Conservation (phyloP, 2,888 invertebrate species). For the Stenichneumon culpator region DNA sequence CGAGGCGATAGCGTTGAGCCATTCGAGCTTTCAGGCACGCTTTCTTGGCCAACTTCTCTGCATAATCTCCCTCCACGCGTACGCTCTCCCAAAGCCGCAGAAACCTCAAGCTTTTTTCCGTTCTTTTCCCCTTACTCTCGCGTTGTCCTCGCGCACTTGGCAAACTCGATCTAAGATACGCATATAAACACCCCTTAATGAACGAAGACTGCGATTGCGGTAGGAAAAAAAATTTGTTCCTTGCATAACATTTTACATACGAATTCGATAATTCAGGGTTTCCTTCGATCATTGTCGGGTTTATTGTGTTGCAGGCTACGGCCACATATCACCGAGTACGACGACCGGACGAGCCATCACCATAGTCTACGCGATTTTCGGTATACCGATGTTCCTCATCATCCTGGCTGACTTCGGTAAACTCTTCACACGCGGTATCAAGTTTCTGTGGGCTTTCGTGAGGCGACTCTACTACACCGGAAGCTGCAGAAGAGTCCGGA, state of each 20-base stretch:
- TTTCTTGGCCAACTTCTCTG: constrained; percentile 37
- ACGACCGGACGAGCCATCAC: constrained; percentile 94
- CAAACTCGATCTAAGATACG: constrained; percentile 22
- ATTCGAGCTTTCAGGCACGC: constrained; percentile 2
- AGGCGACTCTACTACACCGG: constrained; percentile 94
- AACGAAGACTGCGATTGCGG: background rate
- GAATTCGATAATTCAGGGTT: background rate
- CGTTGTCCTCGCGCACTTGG: background rate
- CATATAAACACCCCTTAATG: background rate
- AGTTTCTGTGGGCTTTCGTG: constrained; percentile 95
- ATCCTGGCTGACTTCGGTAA: constrained; percentile 98
- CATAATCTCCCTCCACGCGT: constrained; percentile 13
- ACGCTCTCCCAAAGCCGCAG: background rate
- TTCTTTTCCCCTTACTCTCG: background rate
- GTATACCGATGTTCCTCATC: constrained; percentile 98
- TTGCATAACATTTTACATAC: background rate
- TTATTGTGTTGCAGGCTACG: constrained; percentile 92
- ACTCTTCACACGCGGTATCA: constrained; percentile 94
- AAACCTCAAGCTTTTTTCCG: background rate
- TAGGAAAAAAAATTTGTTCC: background rate
- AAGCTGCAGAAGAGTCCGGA: constrained; percentile 92
- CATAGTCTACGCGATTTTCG: constrained; percentile 97
- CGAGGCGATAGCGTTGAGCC: constrained; percentile 47
- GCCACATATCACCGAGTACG: constrained; percentile 97
- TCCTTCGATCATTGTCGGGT: background rate